A percentile compares a stretch with the other conserved stretches of the same genome.
These are phyloP conservation scores for Distichodus sexfasciatus DNA, from an alignment of 2,797 vertebrate genomes.

Conservation along the genomic window DNA sequence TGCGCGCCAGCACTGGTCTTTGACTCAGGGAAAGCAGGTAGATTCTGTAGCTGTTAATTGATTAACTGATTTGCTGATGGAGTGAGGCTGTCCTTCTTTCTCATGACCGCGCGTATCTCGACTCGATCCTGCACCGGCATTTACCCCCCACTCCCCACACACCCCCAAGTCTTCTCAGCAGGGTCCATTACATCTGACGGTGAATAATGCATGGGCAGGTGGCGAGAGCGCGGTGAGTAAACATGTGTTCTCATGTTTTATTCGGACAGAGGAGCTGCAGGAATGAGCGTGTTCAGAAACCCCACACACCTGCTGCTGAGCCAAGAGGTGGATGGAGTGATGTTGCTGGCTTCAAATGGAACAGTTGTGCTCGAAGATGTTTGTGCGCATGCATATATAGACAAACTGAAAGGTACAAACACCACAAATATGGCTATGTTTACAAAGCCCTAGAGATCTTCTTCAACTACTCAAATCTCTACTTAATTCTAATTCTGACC, in stretches of 20 bases:
- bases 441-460: conserved; percentile 31
- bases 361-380: neutral
- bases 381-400: conserved; percentile 6
- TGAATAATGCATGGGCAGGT: conserved; percentile 51
- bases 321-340: neutral
- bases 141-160: conserved; percentile 18
- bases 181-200: conserved; percentile 37
- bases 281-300: neutral
- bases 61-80: conserved; percentile 41
- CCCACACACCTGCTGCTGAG: neutral
- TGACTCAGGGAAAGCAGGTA: neutral
- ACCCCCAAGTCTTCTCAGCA: conserved; percentile 22
- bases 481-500: no score
- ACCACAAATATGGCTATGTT: conserved; percentile 30
- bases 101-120: conserved; percentile 15
- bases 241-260: conserved; percentile 49
- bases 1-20: conserved; percentile 3
- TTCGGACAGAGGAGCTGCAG: conserved; percentile 16
- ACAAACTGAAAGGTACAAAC: conserved; percentile 25
- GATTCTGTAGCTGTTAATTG: neutral
- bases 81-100: conserved; percentile 33
- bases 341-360: neutral
- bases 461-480: no score
- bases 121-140: neutral
- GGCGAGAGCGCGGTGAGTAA: conserved; percentile 33